Percentiles rank a stretch among this genome's conserved stretches.
Conservation (phyloP, 2,888 invertebrate species). For the Pasiphila rectangulata region DNA sequence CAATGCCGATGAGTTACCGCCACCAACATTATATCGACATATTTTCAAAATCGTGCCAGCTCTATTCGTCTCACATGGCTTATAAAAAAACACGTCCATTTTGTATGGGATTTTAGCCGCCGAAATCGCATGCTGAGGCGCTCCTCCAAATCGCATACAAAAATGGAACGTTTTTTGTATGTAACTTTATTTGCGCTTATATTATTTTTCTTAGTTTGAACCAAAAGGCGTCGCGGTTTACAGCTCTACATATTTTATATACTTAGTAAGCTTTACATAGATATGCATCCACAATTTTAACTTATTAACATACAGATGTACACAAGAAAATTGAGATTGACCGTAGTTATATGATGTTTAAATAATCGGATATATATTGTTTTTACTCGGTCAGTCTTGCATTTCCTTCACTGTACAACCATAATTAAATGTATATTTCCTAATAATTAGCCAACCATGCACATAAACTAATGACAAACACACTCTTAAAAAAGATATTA, state of each 20-base stretch:
- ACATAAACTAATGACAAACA: constrained; percentile 80
- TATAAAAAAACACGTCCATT: too few relatives aligned
- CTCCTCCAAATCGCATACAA: too few relatives aligned
- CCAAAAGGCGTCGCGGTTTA: constrained; percentile 18
- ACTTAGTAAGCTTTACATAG: constrained; percentile 42
- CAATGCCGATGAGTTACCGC: too few relatives aligned
- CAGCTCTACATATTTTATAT: constrained; percentile 40
- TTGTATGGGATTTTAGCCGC: too few relatives aligned
- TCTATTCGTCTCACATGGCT: too few relatives aligned
- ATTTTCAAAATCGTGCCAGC: too few relatives aligned
- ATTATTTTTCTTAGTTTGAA: constrained; percentile 14
- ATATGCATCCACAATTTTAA: constrained; percentile 54
- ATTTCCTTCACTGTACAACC: constrained; percentile 52
- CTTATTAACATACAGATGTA: constrained; percentile 53
- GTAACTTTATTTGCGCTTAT: too few relatives aligned
- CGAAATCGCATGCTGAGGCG: too few relatives aligned
- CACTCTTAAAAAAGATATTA: constrained; percentile 62
- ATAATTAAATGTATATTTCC: constrained; percentile 50
- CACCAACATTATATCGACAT: too few relatives aligned
- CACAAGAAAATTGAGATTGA: constrained; percentile 38
- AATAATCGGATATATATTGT: constrained; percentile 1
- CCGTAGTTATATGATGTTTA: constrained; percentile 11
- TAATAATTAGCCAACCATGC: constrained; percentile 73
- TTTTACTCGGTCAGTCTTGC: constrained; percentile 39
- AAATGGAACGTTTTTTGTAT: too few relatives aligned